Conservation (phyloP, 2,888 invertebrate genomes). For the Gastrophysa polygoni region DNA sequence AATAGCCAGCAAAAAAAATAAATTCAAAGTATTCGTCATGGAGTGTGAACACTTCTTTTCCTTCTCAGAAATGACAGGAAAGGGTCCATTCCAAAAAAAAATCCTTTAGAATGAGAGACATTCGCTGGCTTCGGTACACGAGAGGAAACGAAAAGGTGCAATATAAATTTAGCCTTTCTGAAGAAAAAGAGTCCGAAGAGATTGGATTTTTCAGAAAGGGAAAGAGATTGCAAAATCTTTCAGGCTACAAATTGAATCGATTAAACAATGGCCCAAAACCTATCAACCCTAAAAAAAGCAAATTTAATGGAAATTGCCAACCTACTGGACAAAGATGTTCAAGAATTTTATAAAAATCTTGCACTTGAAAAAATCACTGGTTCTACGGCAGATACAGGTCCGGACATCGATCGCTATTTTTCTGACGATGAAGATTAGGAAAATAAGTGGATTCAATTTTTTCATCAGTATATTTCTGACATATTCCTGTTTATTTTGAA, state of each 20-base stretch:
- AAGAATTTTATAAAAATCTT: neutral
- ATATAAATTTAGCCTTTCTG: no score
- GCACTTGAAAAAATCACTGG: neutral
- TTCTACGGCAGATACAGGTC: neutral
- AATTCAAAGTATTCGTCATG: constrained; percentile 14
- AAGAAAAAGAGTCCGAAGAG: no score
- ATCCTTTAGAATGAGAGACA: constrained; percentile 2
- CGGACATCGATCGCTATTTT: neutral
- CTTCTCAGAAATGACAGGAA: neutral
- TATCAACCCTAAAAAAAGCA: no score
- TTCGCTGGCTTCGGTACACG: constrained; percentile 8
- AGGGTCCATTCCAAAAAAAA: constrained; percentile 10
- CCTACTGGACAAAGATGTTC: neutral
- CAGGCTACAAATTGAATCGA: no score
- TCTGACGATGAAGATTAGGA: neutral
- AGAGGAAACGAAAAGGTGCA: neutral
- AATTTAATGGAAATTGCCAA: neutral
- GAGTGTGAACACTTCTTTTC: constrained; percentile 12
- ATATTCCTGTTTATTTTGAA: neutral
- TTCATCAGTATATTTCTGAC: neutral
- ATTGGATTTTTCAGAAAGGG: no score
- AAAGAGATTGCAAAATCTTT: no score
- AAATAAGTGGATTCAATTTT: neutral
- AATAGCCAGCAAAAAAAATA: constrained; percentile 34
- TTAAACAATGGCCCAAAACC: no score